phyloP scores from a whole-genome alignment of 1,140 invertebrate species.

The Plectrocnemia conspersa region DNA sequence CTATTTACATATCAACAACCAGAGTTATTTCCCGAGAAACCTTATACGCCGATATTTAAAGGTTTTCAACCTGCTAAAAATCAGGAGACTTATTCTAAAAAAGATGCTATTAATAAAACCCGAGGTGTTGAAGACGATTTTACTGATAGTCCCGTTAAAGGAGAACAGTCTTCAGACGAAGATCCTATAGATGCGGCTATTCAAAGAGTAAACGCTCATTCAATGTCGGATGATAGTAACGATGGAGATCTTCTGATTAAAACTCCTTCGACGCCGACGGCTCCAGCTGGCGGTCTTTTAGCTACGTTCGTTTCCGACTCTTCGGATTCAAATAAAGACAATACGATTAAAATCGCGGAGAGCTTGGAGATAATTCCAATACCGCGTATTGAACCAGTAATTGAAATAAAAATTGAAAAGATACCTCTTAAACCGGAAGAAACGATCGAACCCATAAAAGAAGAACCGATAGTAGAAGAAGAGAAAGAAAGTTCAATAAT shows the following conservation, averaged over 20 bases:
- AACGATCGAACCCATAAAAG: background rate
- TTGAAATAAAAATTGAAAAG: conserved; percentile 31
- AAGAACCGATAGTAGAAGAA: background rate
- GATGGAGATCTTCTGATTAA: conserved; percentile 39
- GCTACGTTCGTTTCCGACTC: conserved; percentile 15
- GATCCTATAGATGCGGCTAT: conserved; percentile 52
- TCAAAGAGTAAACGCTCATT: conserved; percentile 44
- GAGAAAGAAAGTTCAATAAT: conserved; percentile 3
- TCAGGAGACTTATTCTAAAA: conserved; percentile 51
- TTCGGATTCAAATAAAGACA: background rate
- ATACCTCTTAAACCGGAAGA: conserved; percentile 9
- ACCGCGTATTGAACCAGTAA: conserved; percentile 22
- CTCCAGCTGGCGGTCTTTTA: conserved; percentile 19
- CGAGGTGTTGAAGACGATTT: conserved; percentile 50
- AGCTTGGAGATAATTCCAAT: background rate
- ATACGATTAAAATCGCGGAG: background rate
- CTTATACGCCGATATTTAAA: conserved; percentile 49
- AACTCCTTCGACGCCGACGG: conserved; percentile 32
- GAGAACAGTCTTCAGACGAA: conserved; percentile 55
- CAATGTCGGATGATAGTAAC: conserved; percentile 44
- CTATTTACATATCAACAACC: conserved; percentile 57
- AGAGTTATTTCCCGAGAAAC: conserved; percentile 50
- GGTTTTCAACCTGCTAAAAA: conserved; percentile 52
- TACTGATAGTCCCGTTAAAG: conserved; percentile 49
- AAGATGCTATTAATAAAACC: conserved; percentile 50